phyloP scores from a whole-genome alignment of 2,888 invertebrate genomes.

The Tortricodes alternella region DNA sequence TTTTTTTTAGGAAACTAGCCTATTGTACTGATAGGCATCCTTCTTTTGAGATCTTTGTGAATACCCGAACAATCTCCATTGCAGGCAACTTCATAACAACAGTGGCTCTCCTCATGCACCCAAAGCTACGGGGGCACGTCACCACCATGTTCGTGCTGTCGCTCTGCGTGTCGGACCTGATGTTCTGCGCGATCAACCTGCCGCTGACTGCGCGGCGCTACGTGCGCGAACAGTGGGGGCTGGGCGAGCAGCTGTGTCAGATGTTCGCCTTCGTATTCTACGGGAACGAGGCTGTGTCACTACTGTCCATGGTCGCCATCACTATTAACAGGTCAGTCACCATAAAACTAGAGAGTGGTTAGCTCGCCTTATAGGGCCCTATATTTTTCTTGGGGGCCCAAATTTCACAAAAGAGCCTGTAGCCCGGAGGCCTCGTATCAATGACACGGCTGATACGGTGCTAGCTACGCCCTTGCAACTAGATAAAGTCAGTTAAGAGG shows the following conservation, averaged over 20 bases:
- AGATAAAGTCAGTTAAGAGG: no score
- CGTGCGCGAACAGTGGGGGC: slow-evolving; percentile 90
- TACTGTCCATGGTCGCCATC: slow-evolving; percentile 94
- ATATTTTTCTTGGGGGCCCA: no score
- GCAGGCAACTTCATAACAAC: slow-evolving; percentile 93
- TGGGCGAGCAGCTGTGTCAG: slow-evolving; percentile 89
- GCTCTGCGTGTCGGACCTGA: slow-evolving; percentile 91
- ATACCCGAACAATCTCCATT: slow-evolving; percentile 48
- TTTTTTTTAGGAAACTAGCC: no score
- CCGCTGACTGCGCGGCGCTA: slow-evolving; percentile 93
- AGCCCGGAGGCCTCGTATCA: no score
- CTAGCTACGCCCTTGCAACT: no score
- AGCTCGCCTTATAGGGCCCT: no score
- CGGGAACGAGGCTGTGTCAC: slow-evolving; percentile 93
- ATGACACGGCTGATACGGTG: no score
- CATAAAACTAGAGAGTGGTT: neutral
- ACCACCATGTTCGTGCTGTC: slow-evolving; percentile 95
- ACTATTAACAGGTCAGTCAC: slow-evolving; percentile 90
- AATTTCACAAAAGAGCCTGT: no score
- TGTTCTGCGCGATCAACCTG: slow-evolving; percentile 92
- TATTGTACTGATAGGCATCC: no score
- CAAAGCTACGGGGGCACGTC: slow-evolving; percentile 90
- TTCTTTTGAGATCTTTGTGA: neutral
- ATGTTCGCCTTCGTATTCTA: slow-evolving; percentile 95
- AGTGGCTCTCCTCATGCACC: slow-evolving; percentile 89